Evolutionary conservation across 1,140 invertebrate genomes (phyloP).

Genomic region (Rhagoletis pomonella): DNA sequence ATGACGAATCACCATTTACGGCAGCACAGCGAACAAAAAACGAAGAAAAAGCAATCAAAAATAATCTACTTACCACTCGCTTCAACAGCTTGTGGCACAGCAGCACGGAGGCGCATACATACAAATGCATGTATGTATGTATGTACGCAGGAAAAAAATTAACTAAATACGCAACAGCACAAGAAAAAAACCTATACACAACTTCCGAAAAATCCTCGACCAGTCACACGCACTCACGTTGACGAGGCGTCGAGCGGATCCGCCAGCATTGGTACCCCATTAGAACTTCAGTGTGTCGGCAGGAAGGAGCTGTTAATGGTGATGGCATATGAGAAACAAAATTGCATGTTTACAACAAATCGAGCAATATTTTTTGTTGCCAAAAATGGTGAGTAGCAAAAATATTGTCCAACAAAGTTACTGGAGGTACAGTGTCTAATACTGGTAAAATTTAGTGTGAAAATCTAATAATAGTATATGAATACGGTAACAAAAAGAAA

Average conservation of each 20-base stretch:
- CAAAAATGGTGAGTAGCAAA: conserved; percentile 1
- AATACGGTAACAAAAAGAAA: no score
- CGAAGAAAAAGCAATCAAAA: conserved; percentile 62
- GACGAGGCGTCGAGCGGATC: neutral
- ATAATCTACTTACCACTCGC: conserved; percentile 61
- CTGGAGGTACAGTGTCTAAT: no score
- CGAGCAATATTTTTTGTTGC: neutral
- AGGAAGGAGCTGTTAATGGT: neutral
- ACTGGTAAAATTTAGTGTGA: no score
- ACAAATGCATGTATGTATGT: neutral
- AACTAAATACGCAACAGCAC: neutral
- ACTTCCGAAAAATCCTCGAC: neutral
- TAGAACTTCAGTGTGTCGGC: neutral
- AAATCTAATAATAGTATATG: no score
- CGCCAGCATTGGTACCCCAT: neutral
- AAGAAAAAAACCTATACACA: neutral
- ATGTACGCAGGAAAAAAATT: neutral
- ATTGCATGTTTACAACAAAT: neutral
- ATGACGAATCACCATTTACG: conserved; percentile 22
- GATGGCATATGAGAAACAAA: neutral
- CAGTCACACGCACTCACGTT: neutral
- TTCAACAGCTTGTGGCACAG: conserved; percentile 36
- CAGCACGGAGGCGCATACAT: no score
- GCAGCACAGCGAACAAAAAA: neutral
- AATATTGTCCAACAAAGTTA: neutral